Conservation (phyloP, 2,113 vertebrate species). For the Ornithorhynchus anatinus region DNA sequence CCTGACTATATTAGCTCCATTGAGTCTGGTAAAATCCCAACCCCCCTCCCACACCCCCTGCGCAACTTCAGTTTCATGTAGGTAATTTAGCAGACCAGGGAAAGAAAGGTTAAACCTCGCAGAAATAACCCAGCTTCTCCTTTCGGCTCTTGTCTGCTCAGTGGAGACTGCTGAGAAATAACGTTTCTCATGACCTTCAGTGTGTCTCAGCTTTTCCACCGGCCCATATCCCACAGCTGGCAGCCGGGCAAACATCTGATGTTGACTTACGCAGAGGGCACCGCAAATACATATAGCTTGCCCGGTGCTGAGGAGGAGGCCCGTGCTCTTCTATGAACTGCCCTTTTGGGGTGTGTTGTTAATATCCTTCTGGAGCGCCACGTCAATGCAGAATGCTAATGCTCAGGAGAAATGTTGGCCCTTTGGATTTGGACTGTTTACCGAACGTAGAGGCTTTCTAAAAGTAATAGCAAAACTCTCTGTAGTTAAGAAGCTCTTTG, state of each 20-base stretch:
- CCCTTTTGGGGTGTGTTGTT: neutral
- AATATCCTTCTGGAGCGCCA: slow-evolving; percentile 19
- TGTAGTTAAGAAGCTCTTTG: no score
- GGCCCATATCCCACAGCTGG: neutral
- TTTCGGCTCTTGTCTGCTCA: neutral
- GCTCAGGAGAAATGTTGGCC: neutral
- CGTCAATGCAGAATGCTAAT: slow-evolving; percentile 3
- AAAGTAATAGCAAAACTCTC: no score
- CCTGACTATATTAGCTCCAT: no score
- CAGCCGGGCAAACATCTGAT: neutral
- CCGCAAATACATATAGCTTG: neutral
- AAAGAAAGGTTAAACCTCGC: no score
- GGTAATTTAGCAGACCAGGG: no score
- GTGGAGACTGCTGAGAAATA: neutral
- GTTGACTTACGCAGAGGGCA: neutral
- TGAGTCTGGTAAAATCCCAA: no score
- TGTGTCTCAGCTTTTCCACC: neutral
- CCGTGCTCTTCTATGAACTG: neutral
- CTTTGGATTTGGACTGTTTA: slow-evolving; percentile 8
- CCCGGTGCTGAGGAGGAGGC: neutral
- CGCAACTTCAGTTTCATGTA: no score
- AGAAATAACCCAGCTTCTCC: neutral
- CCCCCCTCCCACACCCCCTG: no score
- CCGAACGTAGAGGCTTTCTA: slow-evolving; percentile 26
- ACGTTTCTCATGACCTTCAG: neutral